Base-by-base conservation (phyloP, 1,140 invertebrate species). In the Agrilus planipennis region DNA sequence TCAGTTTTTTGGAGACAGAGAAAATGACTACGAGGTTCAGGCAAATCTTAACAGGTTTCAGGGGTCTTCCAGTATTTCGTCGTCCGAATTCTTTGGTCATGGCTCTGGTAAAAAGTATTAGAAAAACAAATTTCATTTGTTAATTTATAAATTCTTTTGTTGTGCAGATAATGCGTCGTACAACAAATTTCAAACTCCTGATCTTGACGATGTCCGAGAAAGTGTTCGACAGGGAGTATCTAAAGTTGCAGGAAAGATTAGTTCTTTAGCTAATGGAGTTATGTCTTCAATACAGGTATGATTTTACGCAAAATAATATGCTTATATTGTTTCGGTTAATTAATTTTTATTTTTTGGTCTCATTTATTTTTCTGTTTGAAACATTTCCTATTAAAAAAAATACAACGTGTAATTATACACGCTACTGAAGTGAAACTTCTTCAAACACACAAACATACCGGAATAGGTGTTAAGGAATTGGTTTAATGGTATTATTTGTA, bases 221-320 rank as follows among this genome's bases (percentile, higher is more conserved):
- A 91, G 89, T 51, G 90, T 99, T 5, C 79, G 82, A 50, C 86
- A 93, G 64, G 93, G 94, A 39, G 92, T 98, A 21, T 90, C 85
- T 40, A 95, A 93, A 71, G 92, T 98, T 41, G 93, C 94, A 20
- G 92, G 89, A 4, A 83, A 84, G 56, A 64, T 99, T 10, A 95
- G 92, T 51, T 89, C 80, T 42, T 66, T 98, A 42, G 91, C 93
- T 38, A 95, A 86, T 69, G 90, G 89, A 49, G 82, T 97, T 2
- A 91, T 96, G 72, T 82, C 79, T 41, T 89, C 87, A 46, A 71
- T 95, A 57, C 90, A 94, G 73, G 90, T 56, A 49, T 32, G 15
- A 38, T 38, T 35, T 32, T 32, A 30, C 39, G 15, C 19, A 20
- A 39, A 25, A 11, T 7, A 25, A 25, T 25, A 6, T 25, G 22